A percentile compares a stretch with the other conserved stretches of the same genome.
Conservation (phyloP, 2,113 vertebrate species). For the Ctenomys sociabilis region DNA sequence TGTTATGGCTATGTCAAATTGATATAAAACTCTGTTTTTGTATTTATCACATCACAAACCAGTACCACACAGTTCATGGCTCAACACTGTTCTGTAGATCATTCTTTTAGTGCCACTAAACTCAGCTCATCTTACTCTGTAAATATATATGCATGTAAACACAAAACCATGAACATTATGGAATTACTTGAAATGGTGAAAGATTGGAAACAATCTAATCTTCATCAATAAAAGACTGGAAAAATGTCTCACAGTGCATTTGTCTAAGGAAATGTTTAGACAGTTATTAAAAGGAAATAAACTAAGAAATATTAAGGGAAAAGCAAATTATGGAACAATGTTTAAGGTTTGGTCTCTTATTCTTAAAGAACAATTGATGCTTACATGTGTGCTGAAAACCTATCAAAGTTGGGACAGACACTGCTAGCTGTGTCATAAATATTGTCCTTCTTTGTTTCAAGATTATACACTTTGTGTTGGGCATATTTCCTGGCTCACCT, state of each 20-base stretch:
- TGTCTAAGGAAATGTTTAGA: background rate
- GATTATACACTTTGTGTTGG: background rate
- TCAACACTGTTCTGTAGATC: background rate
- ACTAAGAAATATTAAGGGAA: background rate
- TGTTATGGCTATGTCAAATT: background rate
- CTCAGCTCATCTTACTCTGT: background rate
- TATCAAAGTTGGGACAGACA: background rate
- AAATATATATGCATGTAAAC: background rate
- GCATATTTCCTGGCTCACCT: background rate
- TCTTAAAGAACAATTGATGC: background rate
- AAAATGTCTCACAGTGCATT: background rate
- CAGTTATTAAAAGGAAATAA: background rate
- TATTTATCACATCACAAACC: background rate
- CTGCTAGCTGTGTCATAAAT: background rate
- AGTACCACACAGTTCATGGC: background rate
- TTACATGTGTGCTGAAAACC: background rate
- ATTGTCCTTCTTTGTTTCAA: background rate
- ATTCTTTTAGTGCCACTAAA: background rate
- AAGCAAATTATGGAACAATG: background rate
- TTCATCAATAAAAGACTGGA: background rate
- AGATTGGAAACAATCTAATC: background rate
- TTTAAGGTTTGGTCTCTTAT: background rate
- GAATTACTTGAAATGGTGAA: background rate
- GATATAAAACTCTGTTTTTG: background rate
- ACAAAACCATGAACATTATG: background rate